Evolutionary conservation across 1,140 invertebrate species (phyloP), one percentile per base, ranked within the genome.

Genomic region (Drosophila mauritiana): DNA sequence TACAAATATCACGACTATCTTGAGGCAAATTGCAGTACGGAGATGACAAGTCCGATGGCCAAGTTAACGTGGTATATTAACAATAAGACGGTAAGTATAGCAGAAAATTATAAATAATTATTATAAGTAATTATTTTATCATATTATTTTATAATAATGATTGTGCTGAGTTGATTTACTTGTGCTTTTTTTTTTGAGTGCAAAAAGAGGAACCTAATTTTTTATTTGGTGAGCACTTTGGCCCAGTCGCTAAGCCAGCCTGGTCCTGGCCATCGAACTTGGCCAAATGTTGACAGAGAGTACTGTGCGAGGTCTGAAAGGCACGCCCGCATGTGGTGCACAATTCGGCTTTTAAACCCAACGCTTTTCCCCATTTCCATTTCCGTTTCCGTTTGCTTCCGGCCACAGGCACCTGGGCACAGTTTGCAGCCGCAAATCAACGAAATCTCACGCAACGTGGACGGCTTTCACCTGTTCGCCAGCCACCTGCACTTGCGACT

Each of bases 51-150:
- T 92, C 94, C 93, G 4, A 91, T 92, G 20, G 92, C 93, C 37
- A 92, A 92, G 15, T 80, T 94, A 7, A 91, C 91, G 20, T 94
- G 94, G 94, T 93, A 92, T 58, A 93, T 94, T 59, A 94, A 94
- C 84, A 83, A 92, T 57, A 89, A 91, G 78, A 91, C 88, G 64
- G 91, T 92, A 81, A 78, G 88, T 13, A 13, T 11, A 2, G 4
- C 0, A 46, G 12, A 6, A 10, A 22, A 13, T 12, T 13, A 46
- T 12, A 5, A 22, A 22, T 22, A 22, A 22, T 22, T 22, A 3
- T 22, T 22, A 22, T 2, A 22, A 22, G 20, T 22, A 22, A 22
- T 22, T 22, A 22, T 22, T 22, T 22, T 22, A 22, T 22, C 2
- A 22, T 22, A 10, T 31, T 1, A 10, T 10, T 10, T 31, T 31